Evolutionary conservation across 2,113 vertebrate species (phyloP).

Genomic region (Psilopsiagon aurifrons): DNA sequence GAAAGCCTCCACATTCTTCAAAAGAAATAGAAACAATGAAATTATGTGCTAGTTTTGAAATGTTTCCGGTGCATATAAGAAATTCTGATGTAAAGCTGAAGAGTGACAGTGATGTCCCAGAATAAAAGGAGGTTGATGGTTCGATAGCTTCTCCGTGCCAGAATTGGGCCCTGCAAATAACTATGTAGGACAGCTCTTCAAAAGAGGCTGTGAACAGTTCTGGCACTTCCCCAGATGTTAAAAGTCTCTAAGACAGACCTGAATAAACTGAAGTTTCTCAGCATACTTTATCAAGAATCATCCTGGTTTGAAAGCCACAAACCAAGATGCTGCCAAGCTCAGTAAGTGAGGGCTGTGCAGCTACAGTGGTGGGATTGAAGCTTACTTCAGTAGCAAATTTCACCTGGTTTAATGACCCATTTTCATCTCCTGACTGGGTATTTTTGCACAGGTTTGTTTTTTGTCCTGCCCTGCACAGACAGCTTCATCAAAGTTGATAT

Average conservation of each 20-base stretch:
- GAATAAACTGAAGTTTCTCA: background rate
- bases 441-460: slow-evolving; percentile 87
- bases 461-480: slow-evolving; percentile 94
- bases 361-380: background rate
- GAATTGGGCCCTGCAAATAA: background rate
- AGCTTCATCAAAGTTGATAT: slow-evolving; percentile 97
- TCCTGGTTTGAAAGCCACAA: background rate
- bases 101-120: background rate
- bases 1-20: background rate
- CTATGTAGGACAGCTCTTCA: background rate
- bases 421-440: background rate
- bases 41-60: background rate
- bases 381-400: background rate
- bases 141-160: background rate
- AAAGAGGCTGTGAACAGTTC: background rate
- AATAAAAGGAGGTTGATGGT: background rate
- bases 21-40: background rate
- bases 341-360: background rate
- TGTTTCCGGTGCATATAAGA: background rate
- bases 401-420: background rate
- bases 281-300: background rate
- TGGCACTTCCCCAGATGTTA: background rate
- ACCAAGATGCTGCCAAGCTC: background rate
- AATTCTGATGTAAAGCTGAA: background rate
- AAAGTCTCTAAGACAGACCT: background rate